Percentiles rank a stretch among this genome's conserved stretches.
Evolutionary conservation across 2,113 vertebrate species (phyloP).

Genomic region (cat (Felis catus)): F.catus_Fca126_mat1.0 CM031416.1:54558001-54558500

Average conservation of each 20-base stretch:
- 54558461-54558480: background rate
- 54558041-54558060: background rate
- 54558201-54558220: background rate
- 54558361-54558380: background rate
- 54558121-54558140: background rate
- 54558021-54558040: slow-evolving; percentile 20
- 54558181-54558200: background rate
- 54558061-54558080: background rate
- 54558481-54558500: background rate
- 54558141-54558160: background rate
- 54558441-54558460: background rate
- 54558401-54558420: background rate
- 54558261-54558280: background rate
- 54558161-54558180: background rate
- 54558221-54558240: background rate
- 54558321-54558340: background rate
- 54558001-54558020: background rate
- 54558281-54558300: background rate
- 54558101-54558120: background rate
- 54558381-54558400: background rate
- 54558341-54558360: background rate
- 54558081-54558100: background rate
- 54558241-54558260: background rate
- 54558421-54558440: background rate
- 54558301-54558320: background rate